Base-by-base conservation (phyloP, 2,888 invertebrate species). In the Diadegma fenestrale region DNA sequence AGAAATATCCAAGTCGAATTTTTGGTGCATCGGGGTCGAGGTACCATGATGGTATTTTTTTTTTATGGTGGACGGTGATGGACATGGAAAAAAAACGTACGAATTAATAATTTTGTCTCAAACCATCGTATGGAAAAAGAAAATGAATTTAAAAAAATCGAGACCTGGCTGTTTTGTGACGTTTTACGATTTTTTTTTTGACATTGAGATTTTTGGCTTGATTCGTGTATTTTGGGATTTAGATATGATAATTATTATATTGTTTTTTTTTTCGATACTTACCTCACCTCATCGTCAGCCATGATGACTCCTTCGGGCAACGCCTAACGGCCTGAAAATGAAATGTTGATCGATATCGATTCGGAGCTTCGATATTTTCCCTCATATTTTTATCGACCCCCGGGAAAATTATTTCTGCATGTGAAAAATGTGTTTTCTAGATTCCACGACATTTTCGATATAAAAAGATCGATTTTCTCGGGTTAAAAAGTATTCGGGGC, bases 281-380 rank as follows among this genome's bases (percentile, higher is more conserved):
- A 98, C 97, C 98, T 97, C 96, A 98, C 98, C 96, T 98, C 98
- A 96, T 98, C 98, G 96, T 98, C 98, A 96, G 97, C 97, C 98
- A 98, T 98, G 95, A 94, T 97, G 95, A 87, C 89, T 90, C 92
- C 82, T 90, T 85, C 94, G 93, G 94, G 94, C 95, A 95, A 94
- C 92, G 93, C 94, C 94, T 94, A 94, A 94, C 95, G 95, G 95
- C 95, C 96, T 96, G 94, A 87, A 95, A 96, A 89, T 86, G 85
- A 86, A 66, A 87, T 63, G 64, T 68, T 41, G 17, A 61, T 68
- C 61, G 30, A 72, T 75, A 10, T 77, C 22, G 12, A 10, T 63
- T 14, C 76, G 22, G 2, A 63, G 4, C 30, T 61, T 61, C 10
- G 61, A 51, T 37, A 30, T 5, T 37, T 61, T 41, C 33, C 19